Evolutionary conservation across 2,888 invertebrate genomes (phyloP), one percentile per base, ranked within the genome.

Genomic region (Strigamia maritima): DNA sequence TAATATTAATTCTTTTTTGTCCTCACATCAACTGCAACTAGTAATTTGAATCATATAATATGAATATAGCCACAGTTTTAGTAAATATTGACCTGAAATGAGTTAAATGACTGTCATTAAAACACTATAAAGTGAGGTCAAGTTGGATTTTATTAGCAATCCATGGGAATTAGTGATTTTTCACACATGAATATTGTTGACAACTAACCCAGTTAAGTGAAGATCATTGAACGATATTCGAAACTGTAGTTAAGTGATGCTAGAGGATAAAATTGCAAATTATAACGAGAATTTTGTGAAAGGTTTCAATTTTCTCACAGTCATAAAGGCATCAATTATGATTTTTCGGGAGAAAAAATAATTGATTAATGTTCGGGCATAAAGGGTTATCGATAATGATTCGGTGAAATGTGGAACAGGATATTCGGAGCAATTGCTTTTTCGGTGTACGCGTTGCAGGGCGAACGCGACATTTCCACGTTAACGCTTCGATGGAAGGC

Each of bases 381-480:
- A 28, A 65, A 65, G 65, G 65, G 65, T 65, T 26, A 49, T 19
- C 49, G 49, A 65, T 65, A 65, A 65, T 65, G 16, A 49, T 65
- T 12, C 2, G 26, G 65, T 65, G 65, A 65, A 65, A 65, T 65
- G 65, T 65, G 65, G 65, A 65, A 65, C 65, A 26, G 28, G 65
- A 26, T 65, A 49, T 49, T 49, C 1, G 49, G 49, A 10, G 24
- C 65, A 65, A 65, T 65, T 26, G 65, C 65, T 26, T 49, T 49
- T 49, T 49, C 65, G 28, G 24, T 19, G 8, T 65, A 65, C 26
- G 65, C 65, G 65, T 65, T 65, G 65, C 24, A 65, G 65, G 24
- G 65, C 65, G 26, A 65, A 65, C 28, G 65, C 65, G 65, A 65
- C 65, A 65, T 65, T 65, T 65, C 65, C 65, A 65, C 65, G 65